Evolutionary conservation across 1,140 invertebrate genomes (phyloP).

Genomic region (Eueides isabella): DNA sequence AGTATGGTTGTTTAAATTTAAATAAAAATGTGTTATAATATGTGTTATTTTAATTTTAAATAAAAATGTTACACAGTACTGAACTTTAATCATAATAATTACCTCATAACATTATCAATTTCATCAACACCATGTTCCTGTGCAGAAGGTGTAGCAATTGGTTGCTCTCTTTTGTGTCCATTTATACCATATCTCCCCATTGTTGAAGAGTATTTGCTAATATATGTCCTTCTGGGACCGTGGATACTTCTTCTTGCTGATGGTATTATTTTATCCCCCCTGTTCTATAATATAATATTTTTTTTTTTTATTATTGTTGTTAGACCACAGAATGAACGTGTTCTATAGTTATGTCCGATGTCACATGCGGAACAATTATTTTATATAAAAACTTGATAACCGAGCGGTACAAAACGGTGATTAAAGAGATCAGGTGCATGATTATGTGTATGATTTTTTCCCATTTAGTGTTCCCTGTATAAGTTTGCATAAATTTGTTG

Average conservation of each 20-base stretch:
- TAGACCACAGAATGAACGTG: neutral
- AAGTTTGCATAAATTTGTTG: no score
- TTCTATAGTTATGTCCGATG: no score
- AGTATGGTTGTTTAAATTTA: neutral
- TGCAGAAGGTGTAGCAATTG: neutral
- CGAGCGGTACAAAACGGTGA: no score
- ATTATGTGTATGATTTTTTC: no score
- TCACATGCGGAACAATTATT: no score
- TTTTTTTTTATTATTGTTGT: neutral
- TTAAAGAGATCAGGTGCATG: no score
- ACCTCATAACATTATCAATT: conserved; percentile 71
- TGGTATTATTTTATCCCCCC: conserved; percentile 51
- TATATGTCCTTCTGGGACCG: conserved; percentile 29
- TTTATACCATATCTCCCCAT: conserved; percentile 56
- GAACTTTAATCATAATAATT: conserved; percentile 4
- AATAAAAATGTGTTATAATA: neutral
- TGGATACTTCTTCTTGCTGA: conserved; percentile 59
- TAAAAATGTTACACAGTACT: neutral
- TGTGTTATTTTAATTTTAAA: neutral
- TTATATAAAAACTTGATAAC: no score
- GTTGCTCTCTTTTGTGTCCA: conserved; percentile 15
- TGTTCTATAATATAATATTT: conserved; percentile 38
- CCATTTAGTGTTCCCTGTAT: no score
- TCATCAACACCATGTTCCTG: conserved; percentile 51
- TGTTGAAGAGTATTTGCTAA: conserved; percentile 20